Evolutionary conservation across 1,140 invertebrate genomes (phyloP).

Genomic region (Propsilocerus akamusi): DNA sequence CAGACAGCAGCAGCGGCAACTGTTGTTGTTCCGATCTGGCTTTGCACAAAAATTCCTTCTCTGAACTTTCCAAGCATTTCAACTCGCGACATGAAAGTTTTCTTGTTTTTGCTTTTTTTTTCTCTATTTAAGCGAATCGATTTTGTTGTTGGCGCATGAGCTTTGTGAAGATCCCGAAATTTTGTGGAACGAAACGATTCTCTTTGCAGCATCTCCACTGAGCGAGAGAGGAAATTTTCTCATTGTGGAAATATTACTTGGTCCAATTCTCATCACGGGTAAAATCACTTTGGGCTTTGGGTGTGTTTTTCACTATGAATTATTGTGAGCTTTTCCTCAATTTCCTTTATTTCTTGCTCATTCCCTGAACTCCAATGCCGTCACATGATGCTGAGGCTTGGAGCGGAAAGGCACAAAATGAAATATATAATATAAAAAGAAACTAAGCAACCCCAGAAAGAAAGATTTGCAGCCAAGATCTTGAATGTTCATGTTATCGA

Average conservation of each 20-base stretch:
- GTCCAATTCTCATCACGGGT: neutral
- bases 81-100: too few relatives aligned
- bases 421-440: neutral
- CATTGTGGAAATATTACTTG: neutral
- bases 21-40: neutral
- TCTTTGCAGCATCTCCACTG: neutral
- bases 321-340: too few relatives aligned
- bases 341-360: neutral
- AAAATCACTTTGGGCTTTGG: too few relatives aligned
- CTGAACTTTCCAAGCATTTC: too few relatives aligned
- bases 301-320: neutral
- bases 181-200: neutral
- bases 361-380: neutral
- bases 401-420: neutral
- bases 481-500: slow-evolving; percentile 1
- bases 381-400: neutral
- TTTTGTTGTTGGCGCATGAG: slow-evolving; percentile 1
- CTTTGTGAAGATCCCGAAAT: neutral
- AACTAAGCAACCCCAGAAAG: neutral
- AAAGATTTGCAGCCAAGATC: neutral
- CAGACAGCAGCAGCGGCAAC: neutral
- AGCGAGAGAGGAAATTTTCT: neutral
- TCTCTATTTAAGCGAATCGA: too few relatives aligned
- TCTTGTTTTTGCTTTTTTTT: too few relatives aligned
- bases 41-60: too few relatives aligned